These are phyloP conservation scores for Brevimyrus niger DNA, from an alignment of 2,113 vertebrate species.

Conservation along the genomic window DNA sequence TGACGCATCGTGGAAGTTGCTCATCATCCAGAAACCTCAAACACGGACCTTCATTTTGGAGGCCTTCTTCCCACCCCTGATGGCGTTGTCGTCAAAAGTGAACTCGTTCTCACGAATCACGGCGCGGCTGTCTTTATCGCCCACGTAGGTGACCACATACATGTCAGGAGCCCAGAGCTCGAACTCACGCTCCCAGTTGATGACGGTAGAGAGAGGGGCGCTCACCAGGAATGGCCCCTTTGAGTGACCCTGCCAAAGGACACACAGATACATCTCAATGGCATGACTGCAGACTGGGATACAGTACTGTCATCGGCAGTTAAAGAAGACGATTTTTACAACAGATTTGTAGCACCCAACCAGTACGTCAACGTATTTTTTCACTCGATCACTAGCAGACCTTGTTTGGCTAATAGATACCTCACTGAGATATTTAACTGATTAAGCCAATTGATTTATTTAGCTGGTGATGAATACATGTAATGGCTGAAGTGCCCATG, in stretches of 20 bases:
- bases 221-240: conserved; percentile 97
- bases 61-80: conserved; percentile 90
- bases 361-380: neutral
- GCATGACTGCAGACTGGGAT: neutral
- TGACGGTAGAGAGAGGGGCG: conserved; percentile 92
- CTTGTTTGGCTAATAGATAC: neutral
- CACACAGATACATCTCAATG: neutral
- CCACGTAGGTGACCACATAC: conserved; percentile 93
- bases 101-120: conserved; percentile 97
- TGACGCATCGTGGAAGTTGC: neutral
- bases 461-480: neutral
- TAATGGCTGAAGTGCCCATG: neutral
- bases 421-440: neutral
- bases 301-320: neutral
- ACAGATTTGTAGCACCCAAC: neutral
- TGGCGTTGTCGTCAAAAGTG: conserved; percentile 92
- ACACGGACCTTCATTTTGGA: conserved; percentile 86
- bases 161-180: conserved; percentile 98
- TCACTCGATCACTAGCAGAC: neutral
- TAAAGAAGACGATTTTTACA: neutral
- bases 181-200: conserved; percentile 97
- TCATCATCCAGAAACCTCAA: neutral
- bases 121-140: conserved; percentile 93
- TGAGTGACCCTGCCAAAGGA: conserved; percentile 75
- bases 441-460: neutral